phyloP scores from a whole-genome alignment of 2,113 vertebrate genomes.

The Lonchura striata region DNA sequence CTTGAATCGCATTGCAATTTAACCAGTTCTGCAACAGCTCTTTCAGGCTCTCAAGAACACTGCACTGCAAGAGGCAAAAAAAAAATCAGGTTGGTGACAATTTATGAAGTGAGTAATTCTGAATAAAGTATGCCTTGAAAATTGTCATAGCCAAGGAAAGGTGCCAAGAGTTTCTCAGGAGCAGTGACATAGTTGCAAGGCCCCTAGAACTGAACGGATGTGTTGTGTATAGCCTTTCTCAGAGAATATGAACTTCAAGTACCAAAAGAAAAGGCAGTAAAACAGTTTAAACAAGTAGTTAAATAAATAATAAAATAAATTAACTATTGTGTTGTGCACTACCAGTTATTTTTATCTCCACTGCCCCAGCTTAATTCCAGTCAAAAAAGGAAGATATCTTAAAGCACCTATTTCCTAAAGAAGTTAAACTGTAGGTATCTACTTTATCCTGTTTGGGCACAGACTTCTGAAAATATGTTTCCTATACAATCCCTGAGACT shows the following conservation, averaged over 20 bases:
- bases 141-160: neutral
- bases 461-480: neutral
- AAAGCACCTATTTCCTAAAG: neutral
- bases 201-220: neutral
- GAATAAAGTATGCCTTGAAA: neutral
- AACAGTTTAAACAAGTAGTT: neutral
- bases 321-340: neutral
- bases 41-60: slow-evolving; percentile 85
- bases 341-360: neutral
- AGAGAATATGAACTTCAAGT: neutral
- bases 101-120: neutral
- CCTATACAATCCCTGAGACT: neutral
- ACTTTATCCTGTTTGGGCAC: neutral
- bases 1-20: slow-evolving; percentile 74
- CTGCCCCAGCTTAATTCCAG: neutral
- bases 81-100: neutral
- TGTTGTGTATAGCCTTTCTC: neutral
- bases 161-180: neutral
- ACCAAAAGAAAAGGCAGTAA: neutral
- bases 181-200: neutral
- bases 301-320: neutral
- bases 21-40: slow-evolving; percentile 90
- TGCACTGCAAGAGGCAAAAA: slow-evolving; percentile 77
- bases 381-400: neutral
- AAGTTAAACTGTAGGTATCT: neutral